These are phyloP conservation scores for Macroramphosus scolopax DNA, from an alignment of 2,797 vertebrate species.

Conservation along the genomic window DNA sequence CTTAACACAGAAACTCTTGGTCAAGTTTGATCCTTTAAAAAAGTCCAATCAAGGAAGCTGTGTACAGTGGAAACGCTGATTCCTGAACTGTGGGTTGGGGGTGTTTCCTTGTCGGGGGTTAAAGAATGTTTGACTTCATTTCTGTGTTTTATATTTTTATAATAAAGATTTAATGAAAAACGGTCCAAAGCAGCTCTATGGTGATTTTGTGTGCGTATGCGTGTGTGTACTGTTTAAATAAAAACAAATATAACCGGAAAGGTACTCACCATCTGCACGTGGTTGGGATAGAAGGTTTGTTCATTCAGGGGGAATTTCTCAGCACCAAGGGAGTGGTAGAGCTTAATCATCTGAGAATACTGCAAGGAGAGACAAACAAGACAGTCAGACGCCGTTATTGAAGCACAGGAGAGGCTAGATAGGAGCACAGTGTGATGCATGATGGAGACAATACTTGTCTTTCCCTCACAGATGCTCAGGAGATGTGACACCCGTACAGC, in stretches of 20 bases:
- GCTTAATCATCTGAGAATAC: conserved; percentile 98
- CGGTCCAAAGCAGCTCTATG: conserved; percentile 8
- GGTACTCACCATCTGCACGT: conserved; percentile 94
- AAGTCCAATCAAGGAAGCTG: conserved; percentile 58
- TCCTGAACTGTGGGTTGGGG: conserved; percentile 55
- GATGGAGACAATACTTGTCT: too few relatives aligned
- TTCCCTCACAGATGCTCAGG: too few relatives aligned
- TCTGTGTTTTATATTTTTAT: conserved; percentile 89
- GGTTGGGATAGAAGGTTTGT: conserved; percentile 93
- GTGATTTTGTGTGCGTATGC: conserved; percentile 20
- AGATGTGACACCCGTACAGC: too few relatives aligned
- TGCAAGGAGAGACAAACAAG: conserved; percentile 66
- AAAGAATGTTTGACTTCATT: conserved; percentile 80
- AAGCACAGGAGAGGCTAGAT: too few relatives aligned
- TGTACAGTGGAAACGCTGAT: conserved; percentile 68
- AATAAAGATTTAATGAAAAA: conserved; percentile 84
- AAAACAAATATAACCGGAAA: conserved; percentile 13
- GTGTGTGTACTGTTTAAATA: not conserved
- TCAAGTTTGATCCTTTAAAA: conserved; percentile 53
- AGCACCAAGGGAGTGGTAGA: conserved; percentile 88
- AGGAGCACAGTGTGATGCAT: too few relatives aligned
- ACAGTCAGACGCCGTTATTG: too few relatives aligned
- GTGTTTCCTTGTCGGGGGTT: conserved; percentile 66
- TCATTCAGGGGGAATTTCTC: conserved; percentile 97
- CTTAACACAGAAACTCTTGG: conserved; percentile 70